A percentile compares a stretch with the other conserved stretches of the same genome.
These are phyloP conservation scores for Apis florea DNA, from an alignment of 1,140 invertebrate species.

Conservation along the genomic window DNA sequence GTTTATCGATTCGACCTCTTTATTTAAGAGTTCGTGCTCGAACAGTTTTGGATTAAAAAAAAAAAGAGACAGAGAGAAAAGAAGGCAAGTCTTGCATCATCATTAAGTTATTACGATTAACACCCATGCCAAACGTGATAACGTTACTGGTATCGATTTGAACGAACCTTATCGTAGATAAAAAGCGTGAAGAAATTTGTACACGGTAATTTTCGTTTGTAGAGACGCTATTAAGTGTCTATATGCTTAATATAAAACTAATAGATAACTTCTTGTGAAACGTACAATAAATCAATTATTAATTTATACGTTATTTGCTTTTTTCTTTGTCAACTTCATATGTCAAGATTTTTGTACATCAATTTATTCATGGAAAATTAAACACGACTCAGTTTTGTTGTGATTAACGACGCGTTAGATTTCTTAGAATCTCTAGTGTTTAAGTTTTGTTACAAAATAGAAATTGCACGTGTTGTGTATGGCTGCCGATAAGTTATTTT, in stretches of 20 bases:
- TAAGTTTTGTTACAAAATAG: conserved; percentile 14
- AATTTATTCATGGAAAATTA: neutral
- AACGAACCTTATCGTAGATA: conserved; percentile 1
- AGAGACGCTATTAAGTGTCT: neutral
- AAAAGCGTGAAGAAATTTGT: neutral
- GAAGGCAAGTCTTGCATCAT: neutral
- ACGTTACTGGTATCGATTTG: neutral
- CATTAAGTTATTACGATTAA: conserved; percentile 2
- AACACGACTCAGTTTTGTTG: conserved; percentile 2
- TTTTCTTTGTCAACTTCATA: neutral
- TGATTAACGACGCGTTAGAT: neutral
- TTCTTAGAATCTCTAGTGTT: conserved; percentile 23
- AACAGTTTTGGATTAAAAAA: neutral
- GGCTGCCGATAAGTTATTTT: conserved; percentile 48
- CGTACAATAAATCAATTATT: neutral
- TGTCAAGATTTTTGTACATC: neutral
- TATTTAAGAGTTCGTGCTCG: neutral
- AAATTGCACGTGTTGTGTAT: neutral
- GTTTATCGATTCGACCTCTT: conserved; percentile 29
- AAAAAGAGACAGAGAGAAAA: too few species aligned
- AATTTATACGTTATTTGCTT: neutral
- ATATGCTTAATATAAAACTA: neutral
- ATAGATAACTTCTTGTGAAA: neutral
- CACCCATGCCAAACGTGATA: conserved; percentile 15
- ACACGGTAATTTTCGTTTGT: neutral